Evolutionary conservation across 1,140 invertebrate genomes (phyloP), one percentile per base, ranked within the genome.

Genomic region (Galleria mellonella): DNA sequence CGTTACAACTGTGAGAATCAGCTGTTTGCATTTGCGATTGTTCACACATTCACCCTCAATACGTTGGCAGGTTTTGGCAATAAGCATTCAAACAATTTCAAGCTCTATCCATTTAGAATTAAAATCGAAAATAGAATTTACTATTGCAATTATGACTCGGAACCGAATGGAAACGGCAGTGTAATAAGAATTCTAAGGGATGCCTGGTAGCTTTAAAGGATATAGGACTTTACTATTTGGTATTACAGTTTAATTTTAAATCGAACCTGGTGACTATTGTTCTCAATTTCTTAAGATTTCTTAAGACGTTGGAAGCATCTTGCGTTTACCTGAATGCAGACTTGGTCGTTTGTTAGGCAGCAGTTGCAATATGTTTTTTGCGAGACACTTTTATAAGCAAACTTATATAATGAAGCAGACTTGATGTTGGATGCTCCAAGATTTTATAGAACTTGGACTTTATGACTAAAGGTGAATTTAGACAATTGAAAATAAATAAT

Each of bases 301-400:
- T 78, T 78, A 82, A 82, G 77, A 72, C 61, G 59, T 74, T 23
- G 17, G 17, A 23, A 63, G 55, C 73, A 77, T 77, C 77, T 77
- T 82, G 68, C 72, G 47, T 55, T 54, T 79, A 82, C 77, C 77
- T 82, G 77, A 56, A 46, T 54, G 42, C 55, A 28, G 67, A 62
- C 64, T 70, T 75, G 72, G 77, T 82, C 51, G 62, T 53, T 75
- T 75, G 67, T 69, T 64, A 49, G 40, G 45, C 43, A 56, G 45
- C 38, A 41, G 45, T 47, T 48, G 62, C 61, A 67, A 62, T 69
- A 64, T 51, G 49, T 58, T 43, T 68, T 73, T 71, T 71, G 64
- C 63, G 51, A 60, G 44, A 42, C 55, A 62, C 55, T 60, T 59
- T 47, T 50, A 39, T 31, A 39, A 33, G 31, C 32, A 27, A 43